Evolutionary conservation across 2,888 invertebrate genomes (phyloP).

Genomic region (Lepeophtheirus nordmannii): DNA sequence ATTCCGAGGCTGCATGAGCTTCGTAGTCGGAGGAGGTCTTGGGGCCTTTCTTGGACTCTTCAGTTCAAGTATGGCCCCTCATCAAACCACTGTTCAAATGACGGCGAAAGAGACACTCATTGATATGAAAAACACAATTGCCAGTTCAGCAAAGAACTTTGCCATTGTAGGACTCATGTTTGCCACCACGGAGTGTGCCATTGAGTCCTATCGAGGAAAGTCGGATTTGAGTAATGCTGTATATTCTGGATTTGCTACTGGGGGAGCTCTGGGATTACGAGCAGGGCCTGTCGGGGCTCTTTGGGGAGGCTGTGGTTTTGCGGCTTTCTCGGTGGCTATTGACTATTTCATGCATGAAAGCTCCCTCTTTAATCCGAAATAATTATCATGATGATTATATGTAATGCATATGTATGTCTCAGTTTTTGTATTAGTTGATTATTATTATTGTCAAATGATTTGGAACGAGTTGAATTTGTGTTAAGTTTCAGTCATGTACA

Average conservation of each 20-base stretch:
- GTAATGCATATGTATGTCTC: background rate
- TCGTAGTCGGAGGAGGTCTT: slow-evolving; percentile 23
- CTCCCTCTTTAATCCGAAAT: slow-evolving; percentile 22
- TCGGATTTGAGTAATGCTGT: slow-evolving; percentile 21
- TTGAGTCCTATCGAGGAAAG: slow-evolving; percentile 23
- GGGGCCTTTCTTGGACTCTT: slow-evolving; percentile 23
- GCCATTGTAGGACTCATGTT: slow-evolving; percentile 20
- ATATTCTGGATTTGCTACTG: slow-evolving; percentile 22
- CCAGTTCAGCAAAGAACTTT: slow-evolving; percentile 24
- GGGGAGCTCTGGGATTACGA: slow-evolving; percentile 17
- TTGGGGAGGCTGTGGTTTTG: slow-evolving; percentile 23
- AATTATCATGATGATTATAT: background rate
- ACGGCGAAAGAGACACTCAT: slow-evolving; percentile 20
- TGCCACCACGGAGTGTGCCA: slow-evolving; percentile 20
- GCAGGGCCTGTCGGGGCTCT: slow-evolving; percentile 21
- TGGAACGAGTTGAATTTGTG: too few species aligned
- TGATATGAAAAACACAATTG: slow-evolving; percentile 23
- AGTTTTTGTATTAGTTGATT: too few species aligned
- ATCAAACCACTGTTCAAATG: slow-evolving; percentile 22
- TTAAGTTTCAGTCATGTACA: too few species aligned
- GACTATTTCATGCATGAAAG: slow-evolving; percentile 24
- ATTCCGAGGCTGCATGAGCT: slow-evolving; percentile 23
- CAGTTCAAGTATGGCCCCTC: slow-evolving; percentile 20
- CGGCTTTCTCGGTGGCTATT: slow-evolving; percentile 22
- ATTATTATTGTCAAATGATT: too few species aligned